Evolutionary conservation across 1,140 invertebrate species (phyloP).

Genomic region (Nephila pilipes): DNA sequence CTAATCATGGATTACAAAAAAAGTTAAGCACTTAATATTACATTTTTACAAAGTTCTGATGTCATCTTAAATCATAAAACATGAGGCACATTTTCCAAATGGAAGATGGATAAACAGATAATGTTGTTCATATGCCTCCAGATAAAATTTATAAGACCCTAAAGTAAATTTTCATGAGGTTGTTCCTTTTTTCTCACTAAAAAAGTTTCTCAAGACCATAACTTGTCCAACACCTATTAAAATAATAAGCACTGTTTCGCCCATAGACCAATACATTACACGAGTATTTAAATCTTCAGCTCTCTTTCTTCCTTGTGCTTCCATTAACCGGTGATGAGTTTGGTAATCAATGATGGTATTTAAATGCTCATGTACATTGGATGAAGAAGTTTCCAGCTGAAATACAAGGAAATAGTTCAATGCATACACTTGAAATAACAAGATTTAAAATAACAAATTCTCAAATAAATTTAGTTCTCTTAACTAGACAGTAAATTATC

Average conservation of each 20-base stretch:
- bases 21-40: slow-evolving; percentile 24
- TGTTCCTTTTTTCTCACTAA: slow-evolving; percentile 89
- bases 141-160: background rate
- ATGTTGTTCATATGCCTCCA: slow-evolving; percentile 51
- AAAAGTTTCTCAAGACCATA: slow-evolving; percentile 95
- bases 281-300: slow-evolving; percentile 97
- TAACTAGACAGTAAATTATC: too few species aligned
- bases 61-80: slow-evolving; percentile 38
- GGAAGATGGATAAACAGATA: slow-evolving; percentile 28
- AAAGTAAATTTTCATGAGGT: slow-evolving; percentile 55
- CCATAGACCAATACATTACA: slow-evolving; percentile 95
- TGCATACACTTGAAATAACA: background rate
- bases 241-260: slow-evolving; percentile 93
- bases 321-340: slow-evolving; percentile 96
- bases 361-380: slow-evolving; percentile 93
- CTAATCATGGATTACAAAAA: slow-evolving; percentile 33
- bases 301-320: slow-evolving; percentile 95
- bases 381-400: slow-evolving; percentile 94
- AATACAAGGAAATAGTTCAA: background rate
- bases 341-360: slow-evolving; percentile 95
- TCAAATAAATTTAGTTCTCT: too few species aligned
- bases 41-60: slow-evolving; percentile 39
- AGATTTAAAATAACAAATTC: background rate
- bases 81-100: slow-evolving; percentile 55
- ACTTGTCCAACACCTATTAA: slow-evolving; percentile 94